Evolutionary conservation across 2,797 vertebrate genomes (phyloP).

Genomic region (Cebuella pygmaea): DNA sequence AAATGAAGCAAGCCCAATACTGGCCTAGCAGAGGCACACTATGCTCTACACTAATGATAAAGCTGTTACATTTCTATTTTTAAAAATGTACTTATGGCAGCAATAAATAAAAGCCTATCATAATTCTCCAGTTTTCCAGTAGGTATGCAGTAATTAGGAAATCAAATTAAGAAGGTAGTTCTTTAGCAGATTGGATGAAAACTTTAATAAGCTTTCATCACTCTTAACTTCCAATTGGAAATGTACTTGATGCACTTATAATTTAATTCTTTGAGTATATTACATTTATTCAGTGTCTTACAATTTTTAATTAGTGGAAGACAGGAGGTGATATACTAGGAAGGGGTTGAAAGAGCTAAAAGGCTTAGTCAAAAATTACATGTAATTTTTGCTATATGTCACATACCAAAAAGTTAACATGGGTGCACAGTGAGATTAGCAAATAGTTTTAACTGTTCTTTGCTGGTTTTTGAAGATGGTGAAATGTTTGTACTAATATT

Average conservation of each 20-base stretch:
- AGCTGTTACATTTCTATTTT: background rate
- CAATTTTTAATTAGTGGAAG: background rate
- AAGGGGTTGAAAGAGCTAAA: background rate
- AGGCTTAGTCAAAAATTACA: conserved; percentile 1
- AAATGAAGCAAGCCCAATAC: background rate
- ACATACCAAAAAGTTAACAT: background rate
- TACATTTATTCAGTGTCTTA: background rate
- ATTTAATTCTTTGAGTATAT: conserved; percentile 10
- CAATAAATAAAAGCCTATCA: background rate
- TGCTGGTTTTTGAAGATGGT: background rate
- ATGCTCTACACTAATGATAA: background rate
- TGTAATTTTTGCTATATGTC: background rate
- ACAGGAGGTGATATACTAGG: background rate
- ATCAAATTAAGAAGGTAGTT: conserved; percentile 27
- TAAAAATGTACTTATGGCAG: background rate
- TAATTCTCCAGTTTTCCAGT: conserved; percentile 1
- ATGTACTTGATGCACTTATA: conserved; percentile 11
- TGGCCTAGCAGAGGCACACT: background rate
- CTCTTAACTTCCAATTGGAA: conserved; percentile 5
- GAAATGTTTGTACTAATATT: conserved; percentile 2
- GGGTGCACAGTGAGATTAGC: background rate
- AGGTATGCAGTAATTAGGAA: background rate
- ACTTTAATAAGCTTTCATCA: conserved; percentile 5
- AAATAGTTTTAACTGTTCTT: background rate
- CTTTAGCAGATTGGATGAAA: background rate